phyloP scores from a whole-genome alignment of 1,140 invertebrate species.

The Diorhabda elongata region DNA sequence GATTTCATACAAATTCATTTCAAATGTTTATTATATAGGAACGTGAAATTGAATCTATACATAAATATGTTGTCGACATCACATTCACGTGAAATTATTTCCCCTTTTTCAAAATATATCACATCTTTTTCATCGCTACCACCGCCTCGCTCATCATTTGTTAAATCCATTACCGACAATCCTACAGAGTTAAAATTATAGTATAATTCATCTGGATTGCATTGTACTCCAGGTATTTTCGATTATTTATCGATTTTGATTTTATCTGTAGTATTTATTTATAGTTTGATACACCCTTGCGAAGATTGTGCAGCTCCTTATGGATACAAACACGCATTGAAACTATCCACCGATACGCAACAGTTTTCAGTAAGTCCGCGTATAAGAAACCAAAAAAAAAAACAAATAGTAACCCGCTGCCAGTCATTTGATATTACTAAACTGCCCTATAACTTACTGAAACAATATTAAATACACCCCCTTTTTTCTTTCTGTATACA shows the following conservation, averaged over 20 bases:
- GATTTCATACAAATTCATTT: no score
- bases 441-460: background rate
- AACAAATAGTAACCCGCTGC: conserved; percentile 10
- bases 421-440: conserved; percentile 1
- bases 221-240: no score
- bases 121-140: no score
- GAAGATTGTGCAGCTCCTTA: conserved; percentile 85
- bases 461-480: background rate
- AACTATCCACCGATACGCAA: conserved; percentile 74
- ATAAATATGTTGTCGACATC: no score
- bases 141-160: no score
- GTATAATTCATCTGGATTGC: no score
- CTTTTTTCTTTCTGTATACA: background rate
- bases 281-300: conserved; percentile 52
- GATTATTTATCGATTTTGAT: background rate
- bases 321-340: conserved; percentile 89
- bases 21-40: no score
- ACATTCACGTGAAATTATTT: no score
- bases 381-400: background rate
- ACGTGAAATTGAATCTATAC: no score
- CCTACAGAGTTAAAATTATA: no score
- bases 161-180: no score
- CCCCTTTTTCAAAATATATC: no score
- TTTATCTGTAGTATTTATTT: conserved; percentile 16
- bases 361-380: conserved; percentile 62